Conservation (phyloP, 2,113 vertebrate genomes). For the Alces alces region DNA sequence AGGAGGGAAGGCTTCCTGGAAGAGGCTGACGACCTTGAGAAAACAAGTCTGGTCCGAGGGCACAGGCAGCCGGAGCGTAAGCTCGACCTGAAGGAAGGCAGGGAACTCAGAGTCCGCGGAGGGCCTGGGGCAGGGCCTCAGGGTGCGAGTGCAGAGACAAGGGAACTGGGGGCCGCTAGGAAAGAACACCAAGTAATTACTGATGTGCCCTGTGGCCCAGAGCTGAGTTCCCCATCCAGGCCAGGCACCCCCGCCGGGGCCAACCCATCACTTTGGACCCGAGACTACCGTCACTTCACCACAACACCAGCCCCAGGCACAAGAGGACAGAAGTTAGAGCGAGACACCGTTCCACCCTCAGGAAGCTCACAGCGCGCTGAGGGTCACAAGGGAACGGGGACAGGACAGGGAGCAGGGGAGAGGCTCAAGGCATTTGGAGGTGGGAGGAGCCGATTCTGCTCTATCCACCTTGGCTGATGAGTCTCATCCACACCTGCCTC, state of each 20-base stretch:
- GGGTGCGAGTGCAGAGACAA: background rate
- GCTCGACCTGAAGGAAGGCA: background rate
- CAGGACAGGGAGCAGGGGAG: background rate
- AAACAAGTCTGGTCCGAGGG: background rate
- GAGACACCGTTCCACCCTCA: background rate
- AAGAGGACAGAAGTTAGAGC: background rate
- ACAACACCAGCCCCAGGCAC: background rate
- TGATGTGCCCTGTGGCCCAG: background rate
- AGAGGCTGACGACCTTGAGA: background rate
- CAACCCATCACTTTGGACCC: background rate
- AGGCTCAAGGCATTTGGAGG: background rate
- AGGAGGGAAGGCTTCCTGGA: background rate
- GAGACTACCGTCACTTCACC: background rate
- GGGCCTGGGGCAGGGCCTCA: background rate
- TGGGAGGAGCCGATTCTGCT: background rate
- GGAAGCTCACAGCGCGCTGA: background rate
- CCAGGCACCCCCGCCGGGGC: background rate
- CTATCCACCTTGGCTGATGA: background rate
- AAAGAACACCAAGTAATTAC: background rate
- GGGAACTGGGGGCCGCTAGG: background rate
- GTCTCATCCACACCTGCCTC: background rate
- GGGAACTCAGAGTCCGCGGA: background rate
- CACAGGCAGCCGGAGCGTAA: fast-evolving
- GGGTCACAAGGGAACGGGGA: background rate
- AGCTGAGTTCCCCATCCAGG: background rate